Conservation (phyloP, 2,797 vertebrate genomes). For the Bovichtus variegatus region DNA sequence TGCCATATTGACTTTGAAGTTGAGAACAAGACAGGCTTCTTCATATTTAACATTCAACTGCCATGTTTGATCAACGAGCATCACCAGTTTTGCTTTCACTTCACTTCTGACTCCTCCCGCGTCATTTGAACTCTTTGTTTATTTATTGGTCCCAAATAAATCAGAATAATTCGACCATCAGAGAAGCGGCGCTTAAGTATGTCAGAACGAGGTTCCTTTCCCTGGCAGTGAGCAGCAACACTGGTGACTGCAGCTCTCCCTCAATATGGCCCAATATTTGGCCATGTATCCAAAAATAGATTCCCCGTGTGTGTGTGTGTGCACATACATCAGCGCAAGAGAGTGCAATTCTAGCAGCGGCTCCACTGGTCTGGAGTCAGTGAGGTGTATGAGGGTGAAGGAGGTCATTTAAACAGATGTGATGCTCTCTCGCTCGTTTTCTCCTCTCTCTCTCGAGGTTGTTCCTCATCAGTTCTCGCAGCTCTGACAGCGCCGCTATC, state of each 20-base stretch:
- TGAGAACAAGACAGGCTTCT: background rate
- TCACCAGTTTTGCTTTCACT: background rate
- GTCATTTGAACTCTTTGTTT: background rate
- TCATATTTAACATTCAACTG: conserved; percentile 10
- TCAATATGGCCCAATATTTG: conserved; percentile 30
- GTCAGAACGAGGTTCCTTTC: background rate
- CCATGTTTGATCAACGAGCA: conserved; percentile 6
- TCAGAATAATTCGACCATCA: background rate
- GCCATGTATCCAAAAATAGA: conserved; percentile 42
- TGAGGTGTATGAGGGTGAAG: conserved; percentile 24
- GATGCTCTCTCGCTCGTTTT: background rate
- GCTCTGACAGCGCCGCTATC: conserved; percentile 28
- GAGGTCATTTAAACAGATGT: conserved; percentile 40
- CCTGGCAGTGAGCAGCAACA: conserved; percentile 13
- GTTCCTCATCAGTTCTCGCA: conserved; percentile 25
- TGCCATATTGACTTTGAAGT: background rate
- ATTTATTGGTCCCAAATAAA: background rate
- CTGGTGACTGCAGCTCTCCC: conserved; percentile 13
- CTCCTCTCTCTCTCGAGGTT: conserved; percentile 21
- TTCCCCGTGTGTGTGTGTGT: background rate
- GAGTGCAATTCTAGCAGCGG: conserved; percentile 24
- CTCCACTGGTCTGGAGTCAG: conserved; percentile 35
- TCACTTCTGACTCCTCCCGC: background rate
- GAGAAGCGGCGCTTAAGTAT: background rate
- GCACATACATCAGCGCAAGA: background rate